Conservation (phyloP, 2,797 vertebrate species). For the Mallotus villosus region DNA sequence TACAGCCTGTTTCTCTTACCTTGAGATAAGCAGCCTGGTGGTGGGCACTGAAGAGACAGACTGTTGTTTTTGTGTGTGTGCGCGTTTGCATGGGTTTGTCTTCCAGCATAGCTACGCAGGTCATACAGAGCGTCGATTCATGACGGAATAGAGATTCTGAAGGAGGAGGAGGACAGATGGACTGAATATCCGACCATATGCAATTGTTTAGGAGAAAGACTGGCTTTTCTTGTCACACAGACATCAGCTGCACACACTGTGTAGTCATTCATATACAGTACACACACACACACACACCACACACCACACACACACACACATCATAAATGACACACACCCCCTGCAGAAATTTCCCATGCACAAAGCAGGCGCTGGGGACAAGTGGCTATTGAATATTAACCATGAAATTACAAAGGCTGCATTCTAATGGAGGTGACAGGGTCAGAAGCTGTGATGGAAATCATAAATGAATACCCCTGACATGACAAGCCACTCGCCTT, state of each 20-base stretch:
- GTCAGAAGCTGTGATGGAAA: conserved; percentile 81
- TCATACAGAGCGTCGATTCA: conserved; percentile 63
- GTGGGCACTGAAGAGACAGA: not conserved
- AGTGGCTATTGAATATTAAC: conserved; percentile 85
- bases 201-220: conserved; percentile 66
- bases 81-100: conserved; percentile 12
- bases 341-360: conserved; percentile 71
- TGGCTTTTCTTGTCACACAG: conserved; percentile 30
- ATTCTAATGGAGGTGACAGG: conserved; percentile 83
- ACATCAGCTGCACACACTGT: not conserved
- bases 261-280: conserved; percentile 27
- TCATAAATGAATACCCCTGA: conserved; percentile 83
- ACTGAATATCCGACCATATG: conserved; percentile 66
- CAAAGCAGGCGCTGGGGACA: conserved; percentile 75
- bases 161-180: conserved; percentile 29
- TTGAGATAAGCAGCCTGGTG: conserved; percentile 12
- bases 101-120: conserved; percentile 16
- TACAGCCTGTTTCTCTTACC: conserved; percentile 39
- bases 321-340: conserved; percentile 58
- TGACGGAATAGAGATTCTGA: conserved; percentile 24
- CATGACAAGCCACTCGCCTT: conserved; percentile 76
- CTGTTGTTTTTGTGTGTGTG: conserved; percentile 11
- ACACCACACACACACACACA: conserved; percentile 52
- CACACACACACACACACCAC: conserved; percentile 44
- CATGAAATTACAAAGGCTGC: conserved; percentile 83